Evolutionary conservation across 2,113 vertebrate genomes (phyloP), one percentile per base, ranked within the genome.

Genomic region (Collichthys lucidus): DNA sequence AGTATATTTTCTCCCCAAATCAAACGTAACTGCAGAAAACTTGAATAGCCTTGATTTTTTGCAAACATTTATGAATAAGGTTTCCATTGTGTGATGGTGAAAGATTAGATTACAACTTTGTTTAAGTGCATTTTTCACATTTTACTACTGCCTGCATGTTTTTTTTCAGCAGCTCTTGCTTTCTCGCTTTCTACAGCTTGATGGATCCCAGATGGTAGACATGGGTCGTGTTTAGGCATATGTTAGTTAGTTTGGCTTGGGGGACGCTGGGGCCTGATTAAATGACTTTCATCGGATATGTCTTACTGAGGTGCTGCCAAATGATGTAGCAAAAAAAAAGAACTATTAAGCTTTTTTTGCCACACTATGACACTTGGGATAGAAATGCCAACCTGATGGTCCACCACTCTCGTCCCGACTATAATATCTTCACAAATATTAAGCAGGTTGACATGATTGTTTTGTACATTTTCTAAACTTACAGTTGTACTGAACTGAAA

Each of bases 161-260:
- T 71, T 40, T 40, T n/a, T 65, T 22, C n/a, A 52, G 3, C 11
- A 1, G 3, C 19, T 57, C 12, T 56, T 35, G 22, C 62, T 52
- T 74, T 74, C 16, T 24, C 1, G 11, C 5, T 59, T 11, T 49
- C 15, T 31, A 47, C 31, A n/a, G 55, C 15, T 47, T 60, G 24
- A 78, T 53, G 19, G 72, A n/a, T 11, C 2, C 49, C 66, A 86
- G 60, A 49, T 83, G 83, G 53, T 31, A 74, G 20, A 61, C 2
- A 7, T 8, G 35, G 35, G 35, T 50, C 24, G 26, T 70, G 62
- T 62, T 55, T 3, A 22, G 42, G 19, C n/a, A 59, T 72, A 61
- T 62, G 20, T 47, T 76, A 8, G 26, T 68, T 65, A 49, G 42
- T 69, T 77, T 74, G 29, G 57, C 46, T 80, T 47, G 19, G 56